These are phyloP conservation scores for Drosophila sp. DNA, from an alignment of 1,140 invertebrate species.

Conservation along the genomic window DNA sequence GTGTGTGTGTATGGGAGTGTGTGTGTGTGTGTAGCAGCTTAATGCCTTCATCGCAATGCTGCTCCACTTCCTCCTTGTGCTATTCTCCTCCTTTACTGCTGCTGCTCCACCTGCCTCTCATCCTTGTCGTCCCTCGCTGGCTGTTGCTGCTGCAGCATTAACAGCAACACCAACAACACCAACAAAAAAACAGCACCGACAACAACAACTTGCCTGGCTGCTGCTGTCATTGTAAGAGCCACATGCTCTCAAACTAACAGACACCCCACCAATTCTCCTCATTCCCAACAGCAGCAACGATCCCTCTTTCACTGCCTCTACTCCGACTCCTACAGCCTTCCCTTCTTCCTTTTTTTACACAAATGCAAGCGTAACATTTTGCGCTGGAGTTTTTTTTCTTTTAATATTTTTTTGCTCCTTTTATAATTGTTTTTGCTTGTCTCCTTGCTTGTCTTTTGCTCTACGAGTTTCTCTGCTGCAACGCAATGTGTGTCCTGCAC, in stretches of 20 bases:
- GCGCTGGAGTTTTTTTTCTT: conserved; percentile 62
- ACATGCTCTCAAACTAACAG: conserved; percentile 57
- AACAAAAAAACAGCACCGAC: conserved; percentile 23
- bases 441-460: conserved; percentile 53
- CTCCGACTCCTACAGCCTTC: neutral
- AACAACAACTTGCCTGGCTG: conserved; percentile 33
- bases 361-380: conserved; percentile 79
- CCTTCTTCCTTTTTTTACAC: neutral
- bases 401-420: conserved; percentile 42
- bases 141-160: conserved; percentile 72
- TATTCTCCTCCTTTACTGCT: too few relatives aligned
- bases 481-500: conserved; percentile 14
- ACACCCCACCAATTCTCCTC: conserved; percentile 39
- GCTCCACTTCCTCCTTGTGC: conserved; percentile 11
- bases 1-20: conserved; percentile 24
- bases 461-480: conserved; percentile 30
- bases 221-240: conserved; percentile 74
- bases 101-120: conserved; percentile 14
- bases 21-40: conserved; percentile 62
- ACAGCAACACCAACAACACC: conserved; percentile 34
- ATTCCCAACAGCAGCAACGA: conserved; percentile 18
- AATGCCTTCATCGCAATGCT: conserved; percentile 70
- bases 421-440: conserved; percentile 41
- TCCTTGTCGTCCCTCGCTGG: conserved; percentile 62
- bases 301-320: neutral